These are phyloP conservation scores for Vombatus ursinus DNA, from an alignment of 2,113 vertebrate species.

Conservation along the genomic window DNA sequence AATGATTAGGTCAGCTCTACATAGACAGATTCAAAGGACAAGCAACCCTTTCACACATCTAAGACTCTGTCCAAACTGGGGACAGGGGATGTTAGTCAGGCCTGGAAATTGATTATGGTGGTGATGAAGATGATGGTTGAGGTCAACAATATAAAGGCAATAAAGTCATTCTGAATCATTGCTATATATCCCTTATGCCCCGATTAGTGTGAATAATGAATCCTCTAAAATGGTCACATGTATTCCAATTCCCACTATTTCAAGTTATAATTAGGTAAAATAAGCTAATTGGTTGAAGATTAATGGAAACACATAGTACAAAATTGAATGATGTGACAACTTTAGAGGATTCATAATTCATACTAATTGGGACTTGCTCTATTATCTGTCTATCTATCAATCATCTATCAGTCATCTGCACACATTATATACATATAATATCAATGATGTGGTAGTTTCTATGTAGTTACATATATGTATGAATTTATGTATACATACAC, in stretches of 20 bases:
- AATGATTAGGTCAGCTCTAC: background rate
- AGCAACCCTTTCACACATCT: background rate
- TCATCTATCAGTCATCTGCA: background rate
- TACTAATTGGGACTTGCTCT: background rate
- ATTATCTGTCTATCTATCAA: no score
- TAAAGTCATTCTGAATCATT: background rate
- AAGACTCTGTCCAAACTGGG: background rate
- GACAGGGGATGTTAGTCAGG: background rate
- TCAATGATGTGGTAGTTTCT: background rate
- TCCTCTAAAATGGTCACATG: background rate
- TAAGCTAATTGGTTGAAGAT: background rate
- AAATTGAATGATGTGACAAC: background rate
- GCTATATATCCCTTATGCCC: background rate
- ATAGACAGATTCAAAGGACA: background rate
- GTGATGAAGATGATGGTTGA: background rate
- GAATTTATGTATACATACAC: no score
- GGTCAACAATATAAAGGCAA: background rate
- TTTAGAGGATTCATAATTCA: background rate
- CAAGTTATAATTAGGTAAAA: background rate
- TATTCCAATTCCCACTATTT: background rate
- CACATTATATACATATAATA: background rate
- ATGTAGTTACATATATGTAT: background rate
- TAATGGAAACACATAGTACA: background rate
- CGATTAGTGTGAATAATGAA: background rate
- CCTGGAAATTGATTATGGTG: background rate